phyloP scores from a whole-genome alignment of 1,140 invertebrate species.

The Scylla paramamosain region DNA sequence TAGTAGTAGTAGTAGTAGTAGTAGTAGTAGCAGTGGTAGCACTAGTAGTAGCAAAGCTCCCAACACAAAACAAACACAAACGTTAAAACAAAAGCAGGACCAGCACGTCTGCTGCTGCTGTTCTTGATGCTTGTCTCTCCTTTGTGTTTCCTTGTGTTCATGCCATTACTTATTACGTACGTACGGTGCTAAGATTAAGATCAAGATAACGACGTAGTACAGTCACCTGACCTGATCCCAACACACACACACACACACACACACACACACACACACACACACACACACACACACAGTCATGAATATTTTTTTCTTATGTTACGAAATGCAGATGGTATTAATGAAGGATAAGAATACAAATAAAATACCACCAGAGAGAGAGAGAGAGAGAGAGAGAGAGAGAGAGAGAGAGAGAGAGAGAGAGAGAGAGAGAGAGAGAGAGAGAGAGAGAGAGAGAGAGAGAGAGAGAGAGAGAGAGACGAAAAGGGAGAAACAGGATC shows the following conservation, averaged over 20 bases:
- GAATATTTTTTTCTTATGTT: too few relatives aligned
- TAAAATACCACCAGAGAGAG: neutral
- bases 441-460: neutral
- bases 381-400: neutral
- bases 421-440: neutral
- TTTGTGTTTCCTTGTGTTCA: too few relatives aligned
- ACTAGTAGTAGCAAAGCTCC: neutral
- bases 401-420: neutral
- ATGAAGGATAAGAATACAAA: too few relatives aligned
- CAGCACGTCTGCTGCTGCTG: too few relatives aligned
- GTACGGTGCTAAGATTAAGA: too few relatives aligned
- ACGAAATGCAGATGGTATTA: too few relatives aligned
- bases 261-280: slow-evolving; percentile 12
- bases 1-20: slow-evolving; percentile 6
- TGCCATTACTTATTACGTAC: too few relatives aligned
- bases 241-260: neutral
- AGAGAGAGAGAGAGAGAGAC: neutral
- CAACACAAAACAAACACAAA: too few relatives aligned
- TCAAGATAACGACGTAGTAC: too few relatives aligned
- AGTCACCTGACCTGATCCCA: neutral
- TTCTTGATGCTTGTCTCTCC: too few relatives aligned
- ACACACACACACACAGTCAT: slow-evolving; percentile 14
- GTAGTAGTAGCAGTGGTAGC: neutral
- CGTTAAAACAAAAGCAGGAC: too few relatives aligned
- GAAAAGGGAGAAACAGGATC: neutral